A percentile compares a stretch with the other conserved stretches of the same genome.
phyloP scores from a whole-genome alignment of 2,797 vertebrate species.

The Leptodactylus fallax region DNA sequence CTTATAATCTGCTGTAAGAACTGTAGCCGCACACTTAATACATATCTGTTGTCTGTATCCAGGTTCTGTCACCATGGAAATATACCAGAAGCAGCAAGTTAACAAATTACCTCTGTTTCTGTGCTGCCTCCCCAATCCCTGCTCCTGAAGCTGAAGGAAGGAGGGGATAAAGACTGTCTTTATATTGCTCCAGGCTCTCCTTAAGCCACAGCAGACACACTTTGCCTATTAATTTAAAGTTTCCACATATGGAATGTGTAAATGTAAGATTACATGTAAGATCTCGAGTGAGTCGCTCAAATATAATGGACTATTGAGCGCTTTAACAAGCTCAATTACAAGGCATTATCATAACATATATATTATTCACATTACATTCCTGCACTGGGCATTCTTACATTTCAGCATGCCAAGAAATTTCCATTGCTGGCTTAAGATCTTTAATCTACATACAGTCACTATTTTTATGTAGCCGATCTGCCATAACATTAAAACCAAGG shows the following conservation, averaged over 20 bases:
- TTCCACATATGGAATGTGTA: conserved; percentile 66
- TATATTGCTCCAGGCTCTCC: conserved; percentile 69
- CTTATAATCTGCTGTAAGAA: neutral
- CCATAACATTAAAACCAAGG: no score
- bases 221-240: conserved; percentile 72
- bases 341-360: neutral
- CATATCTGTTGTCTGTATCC: conserved; percentile 31
- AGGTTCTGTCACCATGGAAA: conserved; percentile 74
- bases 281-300: conserved; percentile 60
- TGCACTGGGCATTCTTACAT: conserved; percentile 16
- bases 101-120: conserved; percentile 79
- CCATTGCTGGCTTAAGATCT: neutral
- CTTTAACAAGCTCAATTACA: conserved; percentile 57
- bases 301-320: conserved; percentile 58
- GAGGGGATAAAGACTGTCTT: conserved; percentile 76
- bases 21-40: conserved; percentile 35
- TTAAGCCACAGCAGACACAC: conserved; percentile 75
- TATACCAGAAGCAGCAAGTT: conserved; percentile 73
- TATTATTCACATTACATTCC: conserved; percentile 28
- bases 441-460: neutral
- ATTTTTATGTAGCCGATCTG: neutral
- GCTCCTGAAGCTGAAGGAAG: conserved; percentile 54
- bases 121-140: conserved; percentile 69
- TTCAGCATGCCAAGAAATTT: neutral
- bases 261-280: conserved; percentile 53